Evolutionary conservation across 2,888 invertebrate species (phyloP).

Genomic region (Caenorhabditis wallacei): DNA sequence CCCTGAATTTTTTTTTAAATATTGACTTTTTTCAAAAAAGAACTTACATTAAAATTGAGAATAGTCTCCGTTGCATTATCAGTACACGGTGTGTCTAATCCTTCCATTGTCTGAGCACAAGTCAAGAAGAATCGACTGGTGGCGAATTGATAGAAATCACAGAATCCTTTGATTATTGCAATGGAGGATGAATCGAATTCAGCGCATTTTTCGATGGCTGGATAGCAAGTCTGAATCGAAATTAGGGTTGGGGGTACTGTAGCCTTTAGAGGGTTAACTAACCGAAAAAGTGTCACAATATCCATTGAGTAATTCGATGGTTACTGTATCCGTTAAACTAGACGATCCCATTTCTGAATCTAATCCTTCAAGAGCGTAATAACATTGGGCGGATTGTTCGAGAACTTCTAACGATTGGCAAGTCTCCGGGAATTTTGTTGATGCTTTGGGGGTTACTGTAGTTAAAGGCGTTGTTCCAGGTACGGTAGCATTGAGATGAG

Average conservation of each 20-base stretch:
- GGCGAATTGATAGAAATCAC: slow-evolving; percentile 21
- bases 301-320: not conserved
- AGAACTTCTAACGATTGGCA: slow-evolving; percentile 9
- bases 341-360: not conserved
- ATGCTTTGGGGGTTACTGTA: not conserved
- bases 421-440: slow-evolving; percentile 10
- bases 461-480: not conserved
- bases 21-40: not conserved
- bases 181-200: slow-evolving; percentile 20
- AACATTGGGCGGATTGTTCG: slow-evolving; percentile 9
- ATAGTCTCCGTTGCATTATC: slow-evolving; percentile 23
- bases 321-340: not conserved
- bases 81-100: not conserved
- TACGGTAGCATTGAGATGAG: not conserved
- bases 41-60: slow-evolving; percentile 30
- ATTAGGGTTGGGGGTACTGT: not conserved
- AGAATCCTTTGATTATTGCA: slow-evolving; percentile 20
- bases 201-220: slow-evolving; percentile 12
- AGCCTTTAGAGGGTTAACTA: not conserved
- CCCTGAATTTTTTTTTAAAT: not conserved
- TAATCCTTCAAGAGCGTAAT: slow-evolving; percentile 14
- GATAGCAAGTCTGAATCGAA: slow-evolving; percentile 19
- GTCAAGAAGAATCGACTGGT: not conserved
- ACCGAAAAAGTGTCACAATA: slow-evolving; percentile 34
- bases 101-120: slow-evolving; percentile 6